Evolutionary conservation across 2,797 vertebrate genomes (phyloP).

Genomic region (Phataginus tetradactyla): DNA sequence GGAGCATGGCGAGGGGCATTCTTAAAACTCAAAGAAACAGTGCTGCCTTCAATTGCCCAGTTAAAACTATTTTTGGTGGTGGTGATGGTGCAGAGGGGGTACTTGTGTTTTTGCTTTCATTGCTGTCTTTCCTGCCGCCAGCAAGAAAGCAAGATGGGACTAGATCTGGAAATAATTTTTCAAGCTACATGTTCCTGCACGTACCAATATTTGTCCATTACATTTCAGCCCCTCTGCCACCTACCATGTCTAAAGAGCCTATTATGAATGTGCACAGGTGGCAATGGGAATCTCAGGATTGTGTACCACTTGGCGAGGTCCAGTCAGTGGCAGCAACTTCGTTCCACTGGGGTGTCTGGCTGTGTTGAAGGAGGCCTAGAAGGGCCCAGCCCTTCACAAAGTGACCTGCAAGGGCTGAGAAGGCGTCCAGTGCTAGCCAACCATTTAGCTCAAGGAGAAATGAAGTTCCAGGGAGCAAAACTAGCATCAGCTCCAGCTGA

Average conservation of each 20-base stretch:
- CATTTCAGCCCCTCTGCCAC: not conserved
- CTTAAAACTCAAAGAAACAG: not conserved
- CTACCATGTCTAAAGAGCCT: not conserved
- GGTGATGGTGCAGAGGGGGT: too few relatives aligned
- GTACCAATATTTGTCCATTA: not conserved
- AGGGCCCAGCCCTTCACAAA: not conserved
- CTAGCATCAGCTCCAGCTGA: not conserved
- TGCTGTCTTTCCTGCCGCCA: not conserved
- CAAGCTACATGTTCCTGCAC: not conserved
- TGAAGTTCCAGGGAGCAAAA: not conserved
- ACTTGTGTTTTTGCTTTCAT: not conserved
- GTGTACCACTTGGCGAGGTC: not conserved
- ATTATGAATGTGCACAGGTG: accelerated
- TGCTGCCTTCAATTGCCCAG: not conserved
- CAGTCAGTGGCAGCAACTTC: not conserved
- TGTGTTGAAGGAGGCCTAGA: not conserved
- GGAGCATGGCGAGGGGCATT: too few relatives aligned
- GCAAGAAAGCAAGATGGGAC: not conserved
- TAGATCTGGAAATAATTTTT: not conserved
- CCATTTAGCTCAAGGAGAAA: not conserved
- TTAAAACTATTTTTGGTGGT: not conserved
- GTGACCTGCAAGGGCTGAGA: not conserved
- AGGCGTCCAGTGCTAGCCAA: not conserved
- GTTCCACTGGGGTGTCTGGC: not conserved
- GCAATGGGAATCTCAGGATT: not conserved